Evolutionary conservation across 2,113 vertebrate genomes (phyloP).

Genomic region (Chrysemys picta): DNA sequence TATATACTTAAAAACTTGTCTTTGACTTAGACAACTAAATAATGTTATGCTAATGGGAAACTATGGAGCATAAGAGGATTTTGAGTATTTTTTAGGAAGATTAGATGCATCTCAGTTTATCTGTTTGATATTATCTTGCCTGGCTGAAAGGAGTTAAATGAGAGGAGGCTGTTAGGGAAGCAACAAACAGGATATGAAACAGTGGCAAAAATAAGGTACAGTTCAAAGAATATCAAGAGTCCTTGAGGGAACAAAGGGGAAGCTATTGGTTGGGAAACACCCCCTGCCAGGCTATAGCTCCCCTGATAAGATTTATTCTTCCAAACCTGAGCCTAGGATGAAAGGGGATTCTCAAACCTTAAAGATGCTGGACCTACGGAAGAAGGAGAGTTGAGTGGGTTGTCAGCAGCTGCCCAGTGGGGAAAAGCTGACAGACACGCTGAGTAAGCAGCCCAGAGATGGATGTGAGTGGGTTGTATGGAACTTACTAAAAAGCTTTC

Average conservation of each 20-base stretch:
- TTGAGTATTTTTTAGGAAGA: neutral
- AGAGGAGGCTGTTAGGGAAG: neutral
- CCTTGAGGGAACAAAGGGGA: neutral
- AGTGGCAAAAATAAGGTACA: neutral
- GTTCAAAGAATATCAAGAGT: neutral
- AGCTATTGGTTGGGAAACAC: neutral
- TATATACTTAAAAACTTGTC: neutral
- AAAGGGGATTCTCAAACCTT: neutral
- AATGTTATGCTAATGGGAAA: neutral
- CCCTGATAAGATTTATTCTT: neutral
- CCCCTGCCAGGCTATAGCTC: neutral
- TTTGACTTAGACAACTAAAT: neutral
- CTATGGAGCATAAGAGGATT: neutral
- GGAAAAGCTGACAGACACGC: neutral
- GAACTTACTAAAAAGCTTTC: neutral
- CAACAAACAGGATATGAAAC: neutral
- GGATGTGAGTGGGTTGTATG: neutral
- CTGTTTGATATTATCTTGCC: neutral
- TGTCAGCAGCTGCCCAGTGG: neutral
- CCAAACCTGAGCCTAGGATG: neutral
- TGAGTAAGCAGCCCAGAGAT: neutral
- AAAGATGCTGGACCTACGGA: neutral
- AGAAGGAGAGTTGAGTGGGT: neutral
- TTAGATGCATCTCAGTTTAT: neutral
- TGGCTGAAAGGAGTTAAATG: neutral